These are phyloP conservation scores for Aporrectodea caliginosa DNA, from an alignment of 1,140 invertebrate genomes.

Conservation along the genomic window DNA sequence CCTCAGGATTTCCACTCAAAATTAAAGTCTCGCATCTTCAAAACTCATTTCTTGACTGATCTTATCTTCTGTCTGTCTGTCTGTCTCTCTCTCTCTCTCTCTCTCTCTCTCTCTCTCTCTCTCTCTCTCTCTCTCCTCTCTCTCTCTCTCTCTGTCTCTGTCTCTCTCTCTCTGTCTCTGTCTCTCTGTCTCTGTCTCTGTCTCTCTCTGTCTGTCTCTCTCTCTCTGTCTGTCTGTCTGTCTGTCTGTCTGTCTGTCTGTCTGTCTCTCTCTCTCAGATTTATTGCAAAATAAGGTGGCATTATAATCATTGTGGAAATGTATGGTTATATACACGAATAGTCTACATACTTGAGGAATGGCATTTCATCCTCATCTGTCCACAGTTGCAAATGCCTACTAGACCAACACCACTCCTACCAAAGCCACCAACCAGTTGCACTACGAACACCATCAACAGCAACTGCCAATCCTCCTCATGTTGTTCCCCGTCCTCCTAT, in stretches of 20 bases:
- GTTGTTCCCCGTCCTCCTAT: too few species aligned
- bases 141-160: neutral
- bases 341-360: too few species aligned
- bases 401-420: too few species aligned
- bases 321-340: too few species aligned
- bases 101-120: conserved; percentile 1
- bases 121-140: neutral
- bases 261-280: neutral
- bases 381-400: too few species aligned
- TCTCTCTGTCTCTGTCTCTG: neutral
- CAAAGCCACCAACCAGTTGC: too few species aligned
- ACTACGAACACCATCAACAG: too few species aligned
- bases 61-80: neutral
- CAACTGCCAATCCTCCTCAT: too few species aligned
- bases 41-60: neutral
- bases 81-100: neutral
- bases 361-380: too few species aligned
- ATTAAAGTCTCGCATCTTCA: neutral
- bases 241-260: neutral
- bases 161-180: neutral
- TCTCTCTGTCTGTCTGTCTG: neutral
- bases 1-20: too few species aligned
- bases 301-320: too few species aligned
- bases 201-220: neutral
- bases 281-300: too few species aligned